Evolutionary conservation across 1,140 invertebrate genomes (phyloP), one percentile per base, ranked within the genome.

Genomic region (Contarinia nasturtii): DNA sequence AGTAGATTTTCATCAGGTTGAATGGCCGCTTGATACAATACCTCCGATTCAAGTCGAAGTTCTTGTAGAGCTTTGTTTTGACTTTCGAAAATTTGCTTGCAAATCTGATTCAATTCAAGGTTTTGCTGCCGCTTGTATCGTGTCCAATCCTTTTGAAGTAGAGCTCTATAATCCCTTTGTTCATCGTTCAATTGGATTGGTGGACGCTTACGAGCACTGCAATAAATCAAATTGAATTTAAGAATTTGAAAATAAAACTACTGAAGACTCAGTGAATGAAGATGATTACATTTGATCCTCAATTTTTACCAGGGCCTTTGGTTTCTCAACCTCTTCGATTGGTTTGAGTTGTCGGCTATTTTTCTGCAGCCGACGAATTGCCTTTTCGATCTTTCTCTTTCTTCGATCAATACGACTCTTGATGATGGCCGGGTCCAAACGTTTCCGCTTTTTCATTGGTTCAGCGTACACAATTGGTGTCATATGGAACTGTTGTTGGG

Each of bases 381-480:
- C 71, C 61, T 89, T 91, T 59, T 89, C 86, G 17, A 93, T 52
- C 64, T 79, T 86, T 55, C 71, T 86, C 50, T 75, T 79, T 54
- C 67, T 81, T 44, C 82, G 71, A 14, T 91, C 86, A 61, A 88
- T 84, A 57, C 86, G 70, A 12, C 74, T 72, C 60, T 75, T 81
- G 1, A 87, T 51, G 22, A 92, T 66, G 12, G 70, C 67, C 21
- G 87, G 88, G 70, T 93, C 88, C 4, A 90, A 48, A 57, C 72
- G 80, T 57, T 82, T 90, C 62, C 88, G 92, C 64, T 85, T 92
- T 59, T 86, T 91, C 51, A 92, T 61, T 2, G 89, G 87, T 63
- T 91, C 86, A 33, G 71, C 82, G 56, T 50, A 61, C 7, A 64
- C 49, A 8, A 57, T 48, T 0, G 59, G 52, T 2, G 59, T 55